Percentiles rank a stretch among this genome's conserved stretches.
Evolutionary conservation across 2,888 invertebrate genomes (phyloP).

Genomic region (Melieria omissa): DNA sequence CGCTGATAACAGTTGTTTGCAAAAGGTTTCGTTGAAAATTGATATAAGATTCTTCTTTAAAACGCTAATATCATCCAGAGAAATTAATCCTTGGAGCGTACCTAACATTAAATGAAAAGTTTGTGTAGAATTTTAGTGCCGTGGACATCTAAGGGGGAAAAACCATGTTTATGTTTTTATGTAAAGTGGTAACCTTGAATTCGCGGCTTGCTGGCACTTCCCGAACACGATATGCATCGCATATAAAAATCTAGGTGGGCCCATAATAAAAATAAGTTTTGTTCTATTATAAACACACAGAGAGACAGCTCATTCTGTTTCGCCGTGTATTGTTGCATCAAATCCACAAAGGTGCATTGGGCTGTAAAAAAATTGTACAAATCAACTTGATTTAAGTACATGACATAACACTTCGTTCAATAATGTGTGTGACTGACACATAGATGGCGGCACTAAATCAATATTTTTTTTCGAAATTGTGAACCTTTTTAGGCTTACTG

Average conservation of each 20-base stretch:
- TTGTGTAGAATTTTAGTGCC: slow-evolving; percentile 3
- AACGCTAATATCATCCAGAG: slow-evolving; percentile 74
- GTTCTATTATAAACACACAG: slow-evolving; percentile 76
- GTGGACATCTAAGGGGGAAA: not conserved
- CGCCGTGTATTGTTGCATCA: slow-evolving; percentile 69
- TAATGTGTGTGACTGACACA: slow-evolving; percentile 48
- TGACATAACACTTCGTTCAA: slow-evolving; percentile 31
- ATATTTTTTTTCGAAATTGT: too few relatives aligned
- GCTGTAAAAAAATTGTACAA: slow-evolving; percentile 45
- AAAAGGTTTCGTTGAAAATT: slow-evolving; percentile 82
- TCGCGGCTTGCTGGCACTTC: slow-evolving; percentile 39
- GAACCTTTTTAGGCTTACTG: too few relatives aligned
- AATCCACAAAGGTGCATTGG: slow-evolving; percentile 63
- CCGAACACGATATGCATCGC: slow-evolving; percentile 67
- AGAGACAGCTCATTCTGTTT: slow-evolving; percentile 73
- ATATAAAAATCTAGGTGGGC: slow-evolving; percentile 80
- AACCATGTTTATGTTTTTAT: not conserved
- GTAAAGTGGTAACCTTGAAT: too few relatives aligned
- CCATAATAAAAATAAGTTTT: slow-evolving; percentile 81
- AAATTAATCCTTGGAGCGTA: slow-evolving; percentile 53
- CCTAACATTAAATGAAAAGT: not conserved
- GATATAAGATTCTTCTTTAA: slow-evolving; percentile 79
- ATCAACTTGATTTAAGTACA: slow-evolving; percentile 42
- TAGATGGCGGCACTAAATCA: slow-evolving; percentile 47
- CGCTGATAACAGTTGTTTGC: slow-evolving; percentile 77